Evolutionary conservation across 23 tunicate genomes (phyloP), one percentile per base, ranked within the genome.

Genomic region (Trididemnum nubilum): DNA sequence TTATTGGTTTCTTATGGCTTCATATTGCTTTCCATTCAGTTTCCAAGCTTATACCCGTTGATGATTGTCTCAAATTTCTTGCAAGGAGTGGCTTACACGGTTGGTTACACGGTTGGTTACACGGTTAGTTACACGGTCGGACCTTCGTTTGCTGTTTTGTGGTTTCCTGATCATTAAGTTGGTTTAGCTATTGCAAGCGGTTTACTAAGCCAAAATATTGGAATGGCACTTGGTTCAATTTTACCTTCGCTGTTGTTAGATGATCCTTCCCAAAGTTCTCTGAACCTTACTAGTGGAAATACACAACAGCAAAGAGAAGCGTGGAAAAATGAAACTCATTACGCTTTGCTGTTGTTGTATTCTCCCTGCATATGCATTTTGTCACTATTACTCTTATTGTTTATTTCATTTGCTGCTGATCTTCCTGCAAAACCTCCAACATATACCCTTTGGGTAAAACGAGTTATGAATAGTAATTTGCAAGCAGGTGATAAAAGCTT

Each of bases 91-190:
- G 50, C 82, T 18, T 35, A 52, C 3, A 35, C 65, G 37, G 26
- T 78, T 32, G 29, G 29, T 30, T 28, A 32, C 24, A 54, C 71
- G 29, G n/a, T n/a, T n/a, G n/a, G n/a, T n/a, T n/a, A n/a, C n/a
- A n/a, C n/a, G n/a, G n/a, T n/a, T n/a, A n/a, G n/a, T n/a, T n/a
- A n/a, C n/a, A n/a, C n/a, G n/a, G 36, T 38, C 12, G 44, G 70
- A 0, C 22, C 71, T 1, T 54, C 37, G 0, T 78, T 78, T 57
- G 82, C 71, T 0, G 70, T 31, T 1, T 9, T 78, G 25, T 78
- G 82, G 82, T 78, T 78, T 60, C 71, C 82, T 0, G 82, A 78
- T 7, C 5, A 78, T 31, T 40, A 78, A 33, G 65, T 78, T 22
- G 71, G 71, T 4, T 22, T 63, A 24, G 82, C 82, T 30, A 60